Base-by-base conservation (phyloP, 2,888 invertebrate genomes). In the Drosophila barbarae region DNA sequence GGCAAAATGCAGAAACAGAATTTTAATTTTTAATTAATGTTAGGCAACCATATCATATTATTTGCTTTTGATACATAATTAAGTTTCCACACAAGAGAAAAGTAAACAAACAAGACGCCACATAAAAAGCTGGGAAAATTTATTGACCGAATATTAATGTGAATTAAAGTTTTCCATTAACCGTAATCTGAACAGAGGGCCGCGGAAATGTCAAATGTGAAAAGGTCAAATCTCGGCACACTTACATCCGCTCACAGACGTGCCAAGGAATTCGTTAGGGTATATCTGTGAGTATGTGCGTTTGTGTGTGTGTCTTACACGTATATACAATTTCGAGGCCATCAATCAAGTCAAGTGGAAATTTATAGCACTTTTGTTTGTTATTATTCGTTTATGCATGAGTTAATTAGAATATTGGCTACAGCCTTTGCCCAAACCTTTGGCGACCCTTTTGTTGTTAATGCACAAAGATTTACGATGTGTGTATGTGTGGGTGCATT, bases 311-410 rank as follows among this genome's bases (percentile, higher is more conserved):
- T 47, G 30, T 32, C 18, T 5, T 21, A 56, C 30, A 61, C 10
- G 58, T 70, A 36, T 59, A 68, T 38, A 68, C 66, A 69, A 63
- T 72, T 72, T 72, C 71, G 67, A 59, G 64, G 66, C 74, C 73
- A 82, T 82, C 85, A 82, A 82, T 82, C 84, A 82, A 82, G 85
- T 82, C 82, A 83, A 83, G 78, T 85, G 85, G 78, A 82, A 85
- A 82, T 85, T 82, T 82, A 82, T 82, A 85, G 84, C 84, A 85
- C 81, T 85, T 83, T 80, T 77, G 77, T 85, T 82, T 83, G 81
- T 83, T 85, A 85, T 85, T 82, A 82, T 85, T 83, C 85, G 84
- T 82, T 81, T 82, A 83, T 82, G 82, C 82, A 77, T 85, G 85
- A 82, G 77, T 82, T 82, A 82, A 82, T 82, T 82, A 85, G 81